Evolutionary conservation across 2,888 invertebrate genomes (phyloP).

Genomic region (Stomorhina lunata): DNA sequence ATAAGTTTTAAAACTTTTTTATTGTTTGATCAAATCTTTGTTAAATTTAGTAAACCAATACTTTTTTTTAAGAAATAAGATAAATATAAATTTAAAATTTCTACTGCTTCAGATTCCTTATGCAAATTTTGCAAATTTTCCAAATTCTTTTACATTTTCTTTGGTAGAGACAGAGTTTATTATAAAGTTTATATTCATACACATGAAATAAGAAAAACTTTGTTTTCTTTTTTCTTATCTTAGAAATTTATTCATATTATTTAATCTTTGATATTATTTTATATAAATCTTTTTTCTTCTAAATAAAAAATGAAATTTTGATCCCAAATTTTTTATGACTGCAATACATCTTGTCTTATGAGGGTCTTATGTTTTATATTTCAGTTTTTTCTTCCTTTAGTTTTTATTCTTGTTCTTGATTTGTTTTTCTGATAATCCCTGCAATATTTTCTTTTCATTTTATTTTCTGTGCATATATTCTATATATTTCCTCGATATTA

Average conservation of each 20-base stretch:
- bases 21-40: too few relatives aligned
- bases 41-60: too few relatives aligned
- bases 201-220: background rate
- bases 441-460: background rate
- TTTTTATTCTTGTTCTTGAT: background rate
- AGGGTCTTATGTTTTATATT: background rate
- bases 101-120: background rate
- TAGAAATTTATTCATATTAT: background rate
- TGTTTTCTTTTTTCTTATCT: background rate
- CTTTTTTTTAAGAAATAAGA: too few relatives aligned
- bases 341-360: conserved; percentile 20
- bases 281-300: conserved; percentile 25
- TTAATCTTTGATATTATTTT: conserved; percentile 34
- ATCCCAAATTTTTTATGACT: background rate
- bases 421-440: conserved; percentile 6
- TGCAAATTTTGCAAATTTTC: background rate
- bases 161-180: background rate
- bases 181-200: conserved; percentile 3
- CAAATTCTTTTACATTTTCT: background rate
- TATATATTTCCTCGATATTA: background rate
- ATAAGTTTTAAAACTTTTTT: too few relatives aligned
- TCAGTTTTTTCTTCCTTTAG: background rate
- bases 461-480: background rate
- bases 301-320: conserved; percentile 5
- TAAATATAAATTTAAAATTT: too few relatives aligned